phyloP scores from a whole-genome alignment of 2,113 vertebrate species.

The Murina feae region DNA sequence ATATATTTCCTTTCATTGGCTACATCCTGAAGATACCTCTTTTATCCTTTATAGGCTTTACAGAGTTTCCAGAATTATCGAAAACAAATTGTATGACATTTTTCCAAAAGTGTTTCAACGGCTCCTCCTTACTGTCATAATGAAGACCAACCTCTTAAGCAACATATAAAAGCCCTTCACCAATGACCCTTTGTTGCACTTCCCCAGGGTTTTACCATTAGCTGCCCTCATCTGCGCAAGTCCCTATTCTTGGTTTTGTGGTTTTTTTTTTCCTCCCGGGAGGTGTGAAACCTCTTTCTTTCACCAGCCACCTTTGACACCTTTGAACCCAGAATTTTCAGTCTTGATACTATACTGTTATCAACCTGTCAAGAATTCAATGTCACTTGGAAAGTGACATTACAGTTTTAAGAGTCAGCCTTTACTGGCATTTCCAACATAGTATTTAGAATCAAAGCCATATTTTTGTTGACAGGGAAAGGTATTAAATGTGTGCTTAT shows the following conservation, averaged over 20 bases:
- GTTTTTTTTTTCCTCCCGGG: neutral
- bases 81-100: neutral
- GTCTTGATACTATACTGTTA: neutral
- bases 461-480: neutral
- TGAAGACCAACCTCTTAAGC: neutral
- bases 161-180: neutral
- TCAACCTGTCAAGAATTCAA: neutral
- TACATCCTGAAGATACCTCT: neutral
- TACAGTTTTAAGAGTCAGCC: neutral
- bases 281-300: neutral
- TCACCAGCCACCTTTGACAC: neutral
- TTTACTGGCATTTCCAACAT: neutral
- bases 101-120: neutral
- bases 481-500: neutral
- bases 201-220: neutral
- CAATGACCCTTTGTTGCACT: too few species aligned
- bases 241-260: neutral
- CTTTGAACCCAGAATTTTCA: neutral
- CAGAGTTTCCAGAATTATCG: neutral
- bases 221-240: fast-evolving
- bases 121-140: neutral
- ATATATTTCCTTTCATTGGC: neutral
- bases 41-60: neutral
- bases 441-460: neutral
- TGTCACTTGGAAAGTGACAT: neutral